Base-by-base conservation (phyloP, 2,797 vertebrate species). In the Xenentodon cancila region DNA sequence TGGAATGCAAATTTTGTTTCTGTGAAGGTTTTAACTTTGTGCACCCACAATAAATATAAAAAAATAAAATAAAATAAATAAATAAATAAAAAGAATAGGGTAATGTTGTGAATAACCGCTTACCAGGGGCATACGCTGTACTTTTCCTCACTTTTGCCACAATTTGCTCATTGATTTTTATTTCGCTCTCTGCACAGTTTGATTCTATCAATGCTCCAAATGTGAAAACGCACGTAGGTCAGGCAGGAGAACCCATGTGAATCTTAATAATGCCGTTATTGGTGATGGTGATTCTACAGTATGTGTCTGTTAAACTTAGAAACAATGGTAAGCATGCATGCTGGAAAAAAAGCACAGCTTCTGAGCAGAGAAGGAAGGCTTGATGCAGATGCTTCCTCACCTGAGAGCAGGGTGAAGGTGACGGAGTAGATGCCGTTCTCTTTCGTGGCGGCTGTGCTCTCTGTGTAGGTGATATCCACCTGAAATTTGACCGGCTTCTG, bases 401-500 rank as follows among this genome's bases (percentile, higher is more conserved):
- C 97, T 94, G 97, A 99, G 90, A 98, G 92, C 78, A 99, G 94
- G 34, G 97, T 99, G 92, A 99, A 99, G 54, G 97, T 99, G 91
- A 99, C 97, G 0, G 97, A 99, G 92, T 99, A 99, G 92, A 99
- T 96, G 87, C 97, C 96, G 0, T 95, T 97, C 88, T 99, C 97
- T 88, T 99, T 99, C 68, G 96, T 96, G 0, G 96, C 95, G 18
- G 94, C 94, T 32, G 95, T 96, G 19, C 96, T 96, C 94, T 99
- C 97, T 0, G 96, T 96, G 93, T 98, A 99, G 50, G 97, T 99
- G 93, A 99, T 98, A 74, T 99, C 97, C 91, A 99, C 97, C 88
- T 99, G 97, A 89, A 99, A 99, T 91, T 97, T 97, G 70, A 99
- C 97, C 1, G 97, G 97, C 92, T 99, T 99, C 92, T 99, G 97